phyloP scores from a whole-genome alignment of 2,888 invertebrate species.

The Epirrhoe tristata region DNA sequence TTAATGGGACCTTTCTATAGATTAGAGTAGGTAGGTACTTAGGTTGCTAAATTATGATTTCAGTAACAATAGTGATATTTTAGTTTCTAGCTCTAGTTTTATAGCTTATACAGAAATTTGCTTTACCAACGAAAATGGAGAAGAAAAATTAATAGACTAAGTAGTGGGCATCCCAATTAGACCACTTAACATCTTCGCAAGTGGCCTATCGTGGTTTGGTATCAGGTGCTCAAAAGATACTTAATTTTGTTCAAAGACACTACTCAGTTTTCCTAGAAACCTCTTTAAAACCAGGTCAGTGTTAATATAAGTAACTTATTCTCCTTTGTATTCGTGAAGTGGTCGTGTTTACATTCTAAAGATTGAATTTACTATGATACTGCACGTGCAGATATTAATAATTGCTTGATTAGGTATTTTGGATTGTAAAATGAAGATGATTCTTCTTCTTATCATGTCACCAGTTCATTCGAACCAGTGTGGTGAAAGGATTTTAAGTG shows the following conservation, averaged over 20 bases:
- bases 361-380: constrained; percentile 13
- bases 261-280: constrained; percentile 26
- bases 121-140: not conserved
- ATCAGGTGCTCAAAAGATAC: constrained; percentile 14
- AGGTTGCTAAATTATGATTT: too few relatives aligned
- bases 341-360: constrained; percentile 18
- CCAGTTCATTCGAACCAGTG: too few relatives aligned
- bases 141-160: not conserved
- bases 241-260: constrained; percentile 12
- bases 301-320: constrained; percentile 18
- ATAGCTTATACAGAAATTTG: too few relatives aligned
- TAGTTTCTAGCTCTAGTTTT: too few relatives aligned
- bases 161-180: constrained; percentile 15
- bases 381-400: constrained; percentile 11
- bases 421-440: not conserved
- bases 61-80: too few relatives aligned
- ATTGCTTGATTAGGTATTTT: not conserved
- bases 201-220: constrained; percentile 13
- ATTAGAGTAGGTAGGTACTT: too few relatives aligned
- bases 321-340: constrained; percentile 27
- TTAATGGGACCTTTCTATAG: too few relatives aligned
- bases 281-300: constrained; percentile 31
- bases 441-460: too few relatives aligned
- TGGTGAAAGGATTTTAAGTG: too few relatives aligned
- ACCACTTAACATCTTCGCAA: constrained; percentile 10